Base-by-base conservation (phyloP, 2,888 invertebrate genomes). In the Drosophila kokeensis region DNA sequence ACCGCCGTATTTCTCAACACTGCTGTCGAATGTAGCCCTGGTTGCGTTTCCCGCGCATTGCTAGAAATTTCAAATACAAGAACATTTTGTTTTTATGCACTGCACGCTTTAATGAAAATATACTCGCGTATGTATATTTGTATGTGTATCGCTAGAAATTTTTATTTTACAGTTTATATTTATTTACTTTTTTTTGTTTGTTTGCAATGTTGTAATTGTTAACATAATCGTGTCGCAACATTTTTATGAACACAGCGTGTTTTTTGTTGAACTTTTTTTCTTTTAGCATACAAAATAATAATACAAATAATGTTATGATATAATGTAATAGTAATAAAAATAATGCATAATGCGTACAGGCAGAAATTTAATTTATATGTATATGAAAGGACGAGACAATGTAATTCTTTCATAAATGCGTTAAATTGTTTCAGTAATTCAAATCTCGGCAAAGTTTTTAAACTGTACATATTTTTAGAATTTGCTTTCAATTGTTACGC, bases 111-210 rank as follows among this genome's bases (percentile, higher is more conserved):
- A 79, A 73, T 79, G 66, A 88, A 83, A 69, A 81, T 78, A 81
- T 81, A 81, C 69, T 67, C 50, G 59, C 65, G 36, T 77, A 59
- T 79, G 64, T 79, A 62, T 70, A 55, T 77, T 58, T 70, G 66
- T 87, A 65, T 84, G 83, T 87, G 89, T 85, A 85, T 86, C 69
- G 87, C 85, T 85, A 85, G 77, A 81, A 69, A 86, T 72, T 86
- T 84, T 55, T 85, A 87, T 89, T 85, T 85, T 85, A 85, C 89
- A 85, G 48, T 86, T 88, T 79, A 81, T 79, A 77, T 83, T 86
- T 86, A 69, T 83, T 85, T 72, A 71, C 63, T 81, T 24, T 73
- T 55, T 81, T 73, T 32, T 32, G 32, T 30, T 30, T 72, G 30
- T 73, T 55, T 86, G 79, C 65, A 76, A 77, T 83, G 57, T 75